Evolutionary conservation across 2,888 invertebrate species (phyloP), one percentile per base, ranked within the genome.

Genomic region (Erpobdella octoculata): DNA sequence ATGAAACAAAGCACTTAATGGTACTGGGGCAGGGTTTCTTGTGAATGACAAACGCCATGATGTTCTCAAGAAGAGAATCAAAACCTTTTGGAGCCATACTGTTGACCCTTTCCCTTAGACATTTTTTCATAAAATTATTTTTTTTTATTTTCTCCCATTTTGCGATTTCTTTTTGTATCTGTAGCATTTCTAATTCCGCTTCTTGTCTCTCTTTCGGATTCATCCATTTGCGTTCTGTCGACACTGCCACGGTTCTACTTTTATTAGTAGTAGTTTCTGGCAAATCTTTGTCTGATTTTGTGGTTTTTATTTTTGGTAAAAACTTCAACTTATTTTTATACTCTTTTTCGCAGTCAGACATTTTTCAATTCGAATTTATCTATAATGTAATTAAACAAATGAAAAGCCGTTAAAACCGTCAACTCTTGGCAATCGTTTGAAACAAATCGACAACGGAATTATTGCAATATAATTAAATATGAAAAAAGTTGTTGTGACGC

Each of bases 121-220:
- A 62, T n/a, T 33, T 62, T 35, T n/a, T 33, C 12, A 33, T 9
- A n/a, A 62, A 33, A 33, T 62, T 62, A 62, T 2, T 62, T 35
- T 62, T 62, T 18, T 8, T 6, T 62, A 33, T 62, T 62, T 33
- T 62, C 33, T 62, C 62, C 62, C 62, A 62, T 31, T 62, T 62
- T 62, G n/a, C 35, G 62, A 31, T 9, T 35, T 62, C 62, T 1
- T 21, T 62, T 62, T 62, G 31, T 6, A 35, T 35, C 35, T 33
- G 35, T n/a, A 33, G n/a, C 28, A 33, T 62, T 62, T 62, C 62
- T 1, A 31, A n/a, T 35, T 62, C 62, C 62, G n/a, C n/a, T 35
- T 31, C 35, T 62, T 35, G 28, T 62, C 33, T 31, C 62, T 62
- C 62, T 35, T 62, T 2, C 4, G 62, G 62, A 33, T 28, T 62